Percentiles rank a stretch among this genome's conserved stretches.
Evolutionary conservation across 2,888 invertebrate species (phyloP).

Genomic region (Exocentrus adspersus): DNA sequence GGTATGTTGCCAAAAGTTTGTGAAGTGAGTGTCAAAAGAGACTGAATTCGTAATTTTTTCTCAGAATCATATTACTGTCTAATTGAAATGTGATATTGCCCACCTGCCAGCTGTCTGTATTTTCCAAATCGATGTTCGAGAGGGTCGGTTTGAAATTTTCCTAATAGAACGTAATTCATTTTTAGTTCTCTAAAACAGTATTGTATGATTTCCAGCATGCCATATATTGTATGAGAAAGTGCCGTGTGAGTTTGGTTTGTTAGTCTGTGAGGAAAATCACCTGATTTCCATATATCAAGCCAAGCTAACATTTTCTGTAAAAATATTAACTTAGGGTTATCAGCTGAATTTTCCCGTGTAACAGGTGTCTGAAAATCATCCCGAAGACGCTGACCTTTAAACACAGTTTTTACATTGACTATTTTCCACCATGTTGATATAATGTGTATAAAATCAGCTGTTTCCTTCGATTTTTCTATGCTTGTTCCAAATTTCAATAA

Average conservation of each 20-base stretch:
- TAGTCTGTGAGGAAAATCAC: background rate
- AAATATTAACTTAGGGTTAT: constrained; percentile 1
- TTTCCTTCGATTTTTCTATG: constrained; percentile 6
- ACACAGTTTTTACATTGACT: constrained; percentile 16
- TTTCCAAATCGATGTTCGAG: constrained; percentile 18
- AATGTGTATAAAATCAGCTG: constrained; percentile 21
- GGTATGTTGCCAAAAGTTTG: constrained; percentile 3
- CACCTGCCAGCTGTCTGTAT: constrained; percentile 13
- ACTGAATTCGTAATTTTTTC: constrained; percentile 17
- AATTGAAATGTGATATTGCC: constrained; percentile 9
- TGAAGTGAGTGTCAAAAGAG: constrained; percentile 11
- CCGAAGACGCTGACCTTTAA: constrained; percentile 7
- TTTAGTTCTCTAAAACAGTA: constrained; percentile 16
- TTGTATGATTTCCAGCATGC: constrained; percentile 16
- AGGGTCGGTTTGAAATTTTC: too few species aligned
- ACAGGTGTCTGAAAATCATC: constrained; percentile 7
- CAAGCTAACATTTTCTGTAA: constrained; percentile 9
- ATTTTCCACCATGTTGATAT: constrained; percentile 25
- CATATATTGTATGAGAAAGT: constrained; percentile 3
- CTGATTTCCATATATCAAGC: constrained; percentile 14
- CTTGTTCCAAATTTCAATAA: constrained; percentile 16
- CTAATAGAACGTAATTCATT: constrained; percentile 3
- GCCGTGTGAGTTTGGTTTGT: constrained; percentile 4
- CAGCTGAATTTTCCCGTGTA: background rate
- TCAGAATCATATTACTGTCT: constrained; percentile 11